Evolutionary conservation across 1,140 invertebrate species (phyloP).

Genomic region (Stratiolaelaps scimitus): DNA sequence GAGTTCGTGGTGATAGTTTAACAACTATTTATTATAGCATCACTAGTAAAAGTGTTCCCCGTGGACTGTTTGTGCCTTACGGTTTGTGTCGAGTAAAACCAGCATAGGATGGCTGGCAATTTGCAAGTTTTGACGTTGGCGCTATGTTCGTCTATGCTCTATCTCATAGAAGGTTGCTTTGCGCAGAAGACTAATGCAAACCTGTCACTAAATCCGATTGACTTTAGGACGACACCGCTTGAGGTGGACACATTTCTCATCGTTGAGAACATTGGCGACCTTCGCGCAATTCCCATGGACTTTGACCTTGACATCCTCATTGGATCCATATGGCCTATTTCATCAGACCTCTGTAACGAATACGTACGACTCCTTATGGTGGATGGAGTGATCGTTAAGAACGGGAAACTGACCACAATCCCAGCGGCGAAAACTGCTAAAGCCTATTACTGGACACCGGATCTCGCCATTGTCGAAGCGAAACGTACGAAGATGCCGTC

Average conservation of each 20-base stretch:
- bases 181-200: too few relatives aligned
- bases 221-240: too few relatives aligned
- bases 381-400: not conserved
- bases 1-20: too few relatives aligned
- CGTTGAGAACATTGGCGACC: not conserved
- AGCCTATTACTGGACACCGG: not conserved
- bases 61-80: too few relatives aligned
- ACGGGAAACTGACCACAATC: not conserved
- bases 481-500: not conserved
- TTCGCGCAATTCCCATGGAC: not conserved
- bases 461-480: not conserved
- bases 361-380: not conserved
- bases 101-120: too few relatives aligned
- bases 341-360: not conserved
- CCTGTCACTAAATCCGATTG: too few relatives aligned
- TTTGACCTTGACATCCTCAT: not conserved
- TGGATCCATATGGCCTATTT: not conserved
- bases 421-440: not conserved
- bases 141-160: too few relatives aligned
- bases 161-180: too few relatives aligned
- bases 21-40: too few relatives aligned
- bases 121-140: too few relatives aligned
- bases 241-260: not conserved
- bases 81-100: too few relatives aligned
- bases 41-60: too few relatives aligned